phyloP scores from a whole-genome alignment of 2,797 vertebrate species.

The Hyperoplus lanceolatus region DNA sequence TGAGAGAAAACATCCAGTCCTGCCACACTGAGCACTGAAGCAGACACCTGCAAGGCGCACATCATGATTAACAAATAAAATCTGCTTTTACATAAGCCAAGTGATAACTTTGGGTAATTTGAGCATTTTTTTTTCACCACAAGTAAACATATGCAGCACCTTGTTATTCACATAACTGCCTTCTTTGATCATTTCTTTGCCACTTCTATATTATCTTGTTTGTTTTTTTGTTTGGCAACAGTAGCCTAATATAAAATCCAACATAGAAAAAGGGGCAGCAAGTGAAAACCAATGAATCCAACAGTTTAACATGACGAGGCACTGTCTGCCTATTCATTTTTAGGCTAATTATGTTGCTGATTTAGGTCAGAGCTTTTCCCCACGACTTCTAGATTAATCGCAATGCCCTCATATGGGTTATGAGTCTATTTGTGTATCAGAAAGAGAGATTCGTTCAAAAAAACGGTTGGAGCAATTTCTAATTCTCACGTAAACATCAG shows the following conservation, averaged over 20 bases:
- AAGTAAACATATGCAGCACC: constrained; percentile 3
- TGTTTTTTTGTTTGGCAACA: constrained; percentile 9
- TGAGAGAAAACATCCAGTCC: constrained; percentile 99
- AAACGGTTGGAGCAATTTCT: too few relatives aligned
- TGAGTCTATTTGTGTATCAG: not conserved
- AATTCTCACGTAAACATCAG: constrained; percentile 60
- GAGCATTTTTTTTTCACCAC: not conserved
- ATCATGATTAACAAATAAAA: not conserved
- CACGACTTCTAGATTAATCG: constrained; percentile 40
- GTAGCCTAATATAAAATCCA: not conserved
- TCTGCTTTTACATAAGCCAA: too few relatives aligned
- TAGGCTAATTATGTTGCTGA: constrained; percentile 33
- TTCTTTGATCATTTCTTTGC: constrained; percentile 9
- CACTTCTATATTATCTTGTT: not conserved
- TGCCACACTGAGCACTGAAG: constrained; percentile 99
- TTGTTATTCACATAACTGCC: constrained; percentile 5
- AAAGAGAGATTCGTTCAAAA: not conserved
- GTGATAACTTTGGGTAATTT: not conserved
- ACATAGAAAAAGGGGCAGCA: not conserved
- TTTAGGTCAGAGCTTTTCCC: constrained; percentile 35
- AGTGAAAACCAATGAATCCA: constrained; percentile 30
- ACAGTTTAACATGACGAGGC: constrained; percentile 23
- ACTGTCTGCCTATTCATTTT: constrained; percentile 24
- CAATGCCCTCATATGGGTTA: constrained; percentile 13
- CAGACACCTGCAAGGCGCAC: constrained; percentile 87